Evolutionary conservation across 2,797 vertebrate genomes (phyloP), one percentile per base, ranked within the genome.

Genomic region (Sitta carolinensis): DNA sequence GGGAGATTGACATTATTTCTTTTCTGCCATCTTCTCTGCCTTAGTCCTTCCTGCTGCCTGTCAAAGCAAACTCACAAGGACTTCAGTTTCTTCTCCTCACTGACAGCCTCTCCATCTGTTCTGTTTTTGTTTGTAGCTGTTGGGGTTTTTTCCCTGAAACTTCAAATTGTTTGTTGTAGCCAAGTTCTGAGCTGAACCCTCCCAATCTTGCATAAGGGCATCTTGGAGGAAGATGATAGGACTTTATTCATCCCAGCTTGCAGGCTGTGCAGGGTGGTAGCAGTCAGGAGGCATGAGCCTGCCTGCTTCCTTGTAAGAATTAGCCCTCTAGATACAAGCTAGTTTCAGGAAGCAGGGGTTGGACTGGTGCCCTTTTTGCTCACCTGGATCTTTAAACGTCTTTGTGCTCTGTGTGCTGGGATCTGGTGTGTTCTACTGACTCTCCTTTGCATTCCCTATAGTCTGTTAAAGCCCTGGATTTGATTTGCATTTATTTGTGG

Each of bases 201-300:
- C 87, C 79, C 75, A 57, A 29, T 63, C 91, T 93, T 85, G 84
- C 72, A 91, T 64, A 82, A 94, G 50, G 89, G 52, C 72, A 87
- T 95, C 78, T 84, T 94, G 96, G 95, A 95, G 82, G 81, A 93
- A 87, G 91, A 94, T 92, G 59, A 82, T 87, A 95, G 94, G 78
- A 61, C 45, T 92, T 93, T 83, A 91, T 94, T 90, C 75, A 87
- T 94, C 75, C 57, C 75, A 79, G 3, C 75, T 72, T 64, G 54
- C 38, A 78, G 84, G 77, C 77, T 93, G 25, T 74, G 68, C 52
- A 66, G 90, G 62, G 45, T 89, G 93, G 91, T 77, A 96, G 91
- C 89, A 92, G 63, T 59, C 36, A 32, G 79, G 82, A 92, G 94
- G 82, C 94, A 87, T 94, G 95, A 96, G 89, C 89, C 90, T 95